Evolutionary conservation across 2,797 vertebrate genomes (phyloP).

Genomic region (Lacerta viridis): DNA sequence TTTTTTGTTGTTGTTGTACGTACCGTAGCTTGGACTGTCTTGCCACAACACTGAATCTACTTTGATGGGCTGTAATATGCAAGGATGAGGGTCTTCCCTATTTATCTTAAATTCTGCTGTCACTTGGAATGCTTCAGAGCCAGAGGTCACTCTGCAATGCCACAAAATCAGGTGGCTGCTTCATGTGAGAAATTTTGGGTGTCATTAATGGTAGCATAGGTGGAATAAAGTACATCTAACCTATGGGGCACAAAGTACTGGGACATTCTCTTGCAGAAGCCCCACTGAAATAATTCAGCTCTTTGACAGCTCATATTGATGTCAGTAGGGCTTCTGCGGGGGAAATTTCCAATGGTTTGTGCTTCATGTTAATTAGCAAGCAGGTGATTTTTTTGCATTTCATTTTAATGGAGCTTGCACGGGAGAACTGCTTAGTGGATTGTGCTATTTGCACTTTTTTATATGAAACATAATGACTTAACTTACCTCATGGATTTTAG

Average conservation of each 20-base stretch:
- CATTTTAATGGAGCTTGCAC: neutral
- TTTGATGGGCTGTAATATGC: neutral
- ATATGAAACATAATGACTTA: neutral
- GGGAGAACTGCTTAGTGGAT: neutral
- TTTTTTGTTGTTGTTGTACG: neutral
- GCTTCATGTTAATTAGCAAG: neutral
- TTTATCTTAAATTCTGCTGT: neutral
- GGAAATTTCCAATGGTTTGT: neutral
- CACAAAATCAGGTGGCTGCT: neutral
- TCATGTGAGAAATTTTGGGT: neutral
- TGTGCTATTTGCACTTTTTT: neutral
- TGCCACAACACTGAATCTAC: neutral
- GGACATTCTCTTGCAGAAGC: neutral
- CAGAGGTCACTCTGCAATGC: neutral
- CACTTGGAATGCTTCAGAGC: neutral
- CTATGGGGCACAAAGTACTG: neutral
- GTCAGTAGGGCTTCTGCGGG: neutral
- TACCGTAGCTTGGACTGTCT: neutral
- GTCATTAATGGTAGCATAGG: neutral
- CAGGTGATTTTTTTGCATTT: neutral
- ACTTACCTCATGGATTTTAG: neutral
- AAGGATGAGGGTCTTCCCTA: neutral
- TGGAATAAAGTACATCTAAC: neutral
- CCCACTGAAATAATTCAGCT: neutral
- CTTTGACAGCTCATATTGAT: neutral